Evolutionary conservation across 2,797 vertebrate genomes (phyloP).

Genomic region (Enteromius mattozi): DNA sequence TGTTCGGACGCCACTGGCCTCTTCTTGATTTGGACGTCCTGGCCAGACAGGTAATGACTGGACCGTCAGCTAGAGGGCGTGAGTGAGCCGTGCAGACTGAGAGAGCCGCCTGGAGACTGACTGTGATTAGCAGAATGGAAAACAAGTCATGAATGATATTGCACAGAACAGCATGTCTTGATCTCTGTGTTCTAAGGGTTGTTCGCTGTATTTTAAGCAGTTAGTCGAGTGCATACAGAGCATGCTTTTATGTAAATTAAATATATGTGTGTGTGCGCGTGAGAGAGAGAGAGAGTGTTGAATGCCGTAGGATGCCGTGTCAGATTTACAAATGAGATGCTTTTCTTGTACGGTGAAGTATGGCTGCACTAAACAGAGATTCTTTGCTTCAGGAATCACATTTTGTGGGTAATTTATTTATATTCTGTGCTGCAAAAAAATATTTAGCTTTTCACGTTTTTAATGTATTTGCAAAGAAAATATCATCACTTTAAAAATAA

Average conservation of each 20-base stretch:
- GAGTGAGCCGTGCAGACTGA: not conserved
- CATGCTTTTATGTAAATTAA: conserved; percentile 36
- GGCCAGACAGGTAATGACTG: conserved; percentile 76
- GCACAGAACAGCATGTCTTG: conserved; percentile 3
- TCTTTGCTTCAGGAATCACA: not conserved
- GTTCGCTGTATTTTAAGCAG: conserved; percentile 8
- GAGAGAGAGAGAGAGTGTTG: not conserved
- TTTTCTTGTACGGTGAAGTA: not conserved
- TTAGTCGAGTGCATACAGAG: not conserved
- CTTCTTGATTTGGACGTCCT: conserved; percentile 79
- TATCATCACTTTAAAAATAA: not conserved
- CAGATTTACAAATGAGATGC: conserved; percentile 29
- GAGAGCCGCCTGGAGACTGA: conserved; percentile 5
- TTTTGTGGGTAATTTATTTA: not conserved
- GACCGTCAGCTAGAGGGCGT: conserved; percentile 25
- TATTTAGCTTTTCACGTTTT: not conserved
- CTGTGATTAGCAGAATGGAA: conserved; percentile 30
- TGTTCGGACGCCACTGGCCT: conserved; percentile 78
- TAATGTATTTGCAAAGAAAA: not conserved
- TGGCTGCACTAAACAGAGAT: not conserved
- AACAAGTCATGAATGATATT: conserved; percentile 28
- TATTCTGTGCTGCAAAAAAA: not conserved
- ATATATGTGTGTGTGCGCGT: not conserved
- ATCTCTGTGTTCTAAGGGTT: conserved; percentile 18
- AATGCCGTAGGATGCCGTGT: conserved; percentile 11